Conservation (phyloP, 1,140 invertebrate genomes). For the Zaprionus davidi region DNA sequence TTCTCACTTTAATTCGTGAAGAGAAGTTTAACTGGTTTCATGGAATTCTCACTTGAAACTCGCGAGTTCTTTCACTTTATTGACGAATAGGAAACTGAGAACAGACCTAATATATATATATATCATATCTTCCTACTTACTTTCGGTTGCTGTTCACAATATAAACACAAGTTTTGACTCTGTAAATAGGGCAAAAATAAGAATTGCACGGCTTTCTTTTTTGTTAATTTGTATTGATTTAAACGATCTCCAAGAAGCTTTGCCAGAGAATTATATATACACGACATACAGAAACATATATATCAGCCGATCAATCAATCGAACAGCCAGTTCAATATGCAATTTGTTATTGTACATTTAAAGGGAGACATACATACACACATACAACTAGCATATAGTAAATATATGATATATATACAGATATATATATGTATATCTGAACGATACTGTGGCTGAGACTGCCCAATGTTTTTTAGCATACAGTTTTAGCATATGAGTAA, state of each 20-base stretch:
- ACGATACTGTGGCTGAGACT: constrained; percentile 27
- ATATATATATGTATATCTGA: constrained; percentile 25
- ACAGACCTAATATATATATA: background rate
- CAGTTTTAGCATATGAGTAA: constrained; percentile 30
- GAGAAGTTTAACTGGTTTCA: background rate
- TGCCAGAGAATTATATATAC: constrained; percentile 12
- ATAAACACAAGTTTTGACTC: constrained; percentile 23
- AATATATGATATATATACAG: constrained; percentile 19
- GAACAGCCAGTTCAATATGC: constrained; percentile 36
- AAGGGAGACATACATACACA: constrained; percentile 22
- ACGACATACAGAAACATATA: background rate
- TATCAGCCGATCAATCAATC: constrained; percentile 33
- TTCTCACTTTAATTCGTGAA: constrained; percentile 10
- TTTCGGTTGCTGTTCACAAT: constrained; percentile 10
- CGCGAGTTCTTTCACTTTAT: background rate
- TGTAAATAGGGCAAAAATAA: constrained; percentile 44
- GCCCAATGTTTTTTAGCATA: constrained; percentile 53
- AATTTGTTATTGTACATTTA: constrained; percentile 72
- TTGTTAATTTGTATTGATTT: constrained; percentile 18
- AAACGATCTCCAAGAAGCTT: constrained; percentile 47
- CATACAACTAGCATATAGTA: constrained; percentile 28
- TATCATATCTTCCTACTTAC: background rate
- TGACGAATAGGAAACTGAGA: background rate
- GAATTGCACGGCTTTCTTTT: constrained; percentile 25
- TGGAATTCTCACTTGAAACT: background rate